Conservation (phyloP, 2,797 vertebrate species). For the Thalassophryne amazonica region DNA sequence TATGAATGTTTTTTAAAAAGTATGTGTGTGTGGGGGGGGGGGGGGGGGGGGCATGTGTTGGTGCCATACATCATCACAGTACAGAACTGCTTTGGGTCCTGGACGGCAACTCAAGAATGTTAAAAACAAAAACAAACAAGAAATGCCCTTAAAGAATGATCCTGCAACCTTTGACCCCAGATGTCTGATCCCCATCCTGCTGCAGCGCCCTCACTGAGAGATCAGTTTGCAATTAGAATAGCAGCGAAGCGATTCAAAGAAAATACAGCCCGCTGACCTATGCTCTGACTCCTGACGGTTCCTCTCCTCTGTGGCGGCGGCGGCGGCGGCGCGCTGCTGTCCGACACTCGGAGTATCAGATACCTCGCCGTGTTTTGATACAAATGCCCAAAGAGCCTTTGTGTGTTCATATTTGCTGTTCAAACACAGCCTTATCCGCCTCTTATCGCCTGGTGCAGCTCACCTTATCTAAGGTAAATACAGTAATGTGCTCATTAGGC, state of each 20-base stretch:
- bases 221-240: conserved; percentile 52
- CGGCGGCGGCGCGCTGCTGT: not conserved
- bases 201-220: conserved; percentile 24
- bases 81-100: too few species aligned
- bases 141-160: too few species aligned
- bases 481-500: conserved; percentile 87
- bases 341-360: not conserved
- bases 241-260: conserved; percentile 1
- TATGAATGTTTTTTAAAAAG: too few species aligned
- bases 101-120: too few species aligned
- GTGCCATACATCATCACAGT: too few species aligned
- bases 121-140: too few species aligned
- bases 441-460: conserved; percentile 79
- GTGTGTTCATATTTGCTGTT: conserved; percentile 31
- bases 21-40: too few species aligned
- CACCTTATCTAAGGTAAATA: conserved; percentile 97
- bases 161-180: conserved; percentile 52
- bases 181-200: conserved; percentile 13
- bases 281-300: not conserved
- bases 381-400: conserved; percentile 24
- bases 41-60: too few species aligned
- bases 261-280: conserved; percentile 19
- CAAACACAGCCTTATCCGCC: conserved; percentile 62
- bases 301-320: not conserved
- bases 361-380: conserved; percentile 23